These are phyloP conservation scores for Erethizon dorsatum DNA, from an alignment of 2,797 vertebrate species.

Conservation along the genomic window DNA sequence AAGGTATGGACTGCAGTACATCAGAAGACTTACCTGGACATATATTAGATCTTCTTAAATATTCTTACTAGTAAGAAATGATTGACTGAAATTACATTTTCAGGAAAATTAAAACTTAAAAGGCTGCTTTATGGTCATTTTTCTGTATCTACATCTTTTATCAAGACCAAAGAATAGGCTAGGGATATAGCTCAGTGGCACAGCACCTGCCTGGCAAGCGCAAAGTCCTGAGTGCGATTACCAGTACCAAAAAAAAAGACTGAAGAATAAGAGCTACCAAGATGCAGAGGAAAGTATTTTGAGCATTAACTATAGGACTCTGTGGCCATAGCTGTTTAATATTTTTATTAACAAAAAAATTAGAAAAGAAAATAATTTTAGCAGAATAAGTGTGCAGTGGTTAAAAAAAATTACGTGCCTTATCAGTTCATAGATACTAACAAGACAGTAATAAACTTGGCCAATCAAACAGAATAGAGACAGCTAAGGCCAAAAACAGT, in stretches of 20 bases:
- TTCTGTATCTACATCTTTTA: not conserved
- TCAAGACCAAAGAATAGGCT: not conserved
- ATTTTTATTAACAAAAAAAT: constrained; percentile 57
- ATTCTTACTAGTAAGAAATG: constrained; percentile 25
- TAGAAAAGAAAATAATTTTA: constrained; percentile 54
- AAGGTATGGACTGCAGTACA: not conserved
- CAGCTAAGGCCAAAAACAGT: constrained; percentile 11
- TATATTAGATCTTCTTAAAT: constrained; percentile 21
- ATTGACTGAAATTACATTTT: not conserved
- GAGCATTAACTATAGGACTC: not conserved
- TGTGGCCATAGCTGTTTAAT: not conserved
- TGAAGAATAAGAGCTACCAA: not conserved
- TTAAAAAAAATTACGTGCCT: constrained; percentile 17
- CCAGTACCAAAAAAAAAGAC: too few species aligned
- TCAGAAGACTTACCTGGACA: not conserved
- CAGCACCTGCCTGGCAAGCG: too few species aligned
- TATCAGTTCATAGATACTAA: not conserved
- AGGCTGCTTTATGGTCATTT: not conserved
- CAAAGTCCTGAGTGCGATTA: too few species aligned
- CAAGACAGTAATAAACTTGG: constrained; percentile 46
- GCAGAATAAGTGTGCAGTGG: constrained; percentile 18
- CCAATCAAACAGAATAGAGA: constrained; percentile 3
- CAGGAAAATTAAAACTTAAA: constrained; percentile 40
- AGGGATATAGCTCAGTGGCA: too few species aligned
- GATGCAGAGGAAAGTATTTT: not conserved